These are phyloP conservation scores for Alligator mississippiensis DNA, from an alignment of 2,113 vertebrate species.

Conservation along the genomic window DNA sequence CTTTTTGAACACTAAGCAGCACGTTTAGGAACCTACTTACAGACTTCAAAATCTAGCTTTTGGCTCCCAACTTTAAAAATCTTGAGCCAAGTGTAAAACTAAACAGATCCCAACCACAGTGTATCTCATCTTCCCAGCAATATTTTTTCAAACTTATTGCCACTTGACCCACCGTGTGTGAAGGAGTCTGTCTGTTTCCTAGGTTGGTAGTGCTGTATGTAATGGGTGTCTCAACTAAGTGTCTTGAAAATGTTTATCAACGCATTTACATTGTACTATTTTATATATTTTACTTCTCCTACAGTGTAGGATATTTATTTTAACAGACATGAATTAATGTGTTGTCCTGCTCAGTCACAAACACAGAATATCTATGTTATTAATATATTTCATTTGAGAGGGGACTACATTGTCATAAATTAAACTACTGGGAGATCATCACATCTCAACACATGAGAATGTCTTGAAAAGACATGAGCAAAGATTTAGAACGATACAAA, in stretches of 20 bases:
- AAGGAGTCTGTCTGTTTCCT: not conserved
- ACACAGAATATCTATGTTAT: not conserved
- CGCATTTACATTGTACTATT: slow-evolving; percentile 25
- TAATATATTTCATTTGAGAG: not conserved
- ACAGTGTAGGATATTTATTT: slow-evolving; percentile 60
- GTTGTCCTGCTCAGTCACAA: slow-evolving; percentile 25
- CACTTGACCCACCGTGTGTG: not conserved
- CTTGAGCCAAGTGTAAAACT: not conserved
- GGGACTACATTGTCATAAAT: not conserved
- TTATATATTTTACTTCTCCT: slow-evolving; percentile 38
- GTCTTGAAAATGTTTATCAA: slow-evolving; percentile 8
- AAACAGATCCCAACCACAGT: not conserved
- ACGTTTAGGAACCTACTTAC: not conserved
- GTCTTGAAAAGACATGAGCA: slow-evolving; percentile 46
- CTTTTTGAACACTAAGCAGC: not conserved
- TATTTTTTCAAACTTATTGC: not conserved
- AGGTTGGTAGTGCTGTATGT: not conserved
- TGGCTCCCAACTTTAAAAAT: not conserved
- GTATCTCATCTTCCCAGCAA: no score
- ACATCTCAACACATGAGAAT: not conserved
- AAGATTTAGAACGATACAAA: slow-evolving; percentile 43
- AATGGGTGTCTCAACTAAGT: not conserved
- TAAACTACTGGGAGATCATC: not conserved
- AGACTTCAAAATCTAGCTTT: not conserved
- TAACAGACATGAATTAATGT: not conserved